Base-by-base conservation (phyloP, 2,888 invertebrate genomes). In the Ichneumoninae sp. region DNA sequence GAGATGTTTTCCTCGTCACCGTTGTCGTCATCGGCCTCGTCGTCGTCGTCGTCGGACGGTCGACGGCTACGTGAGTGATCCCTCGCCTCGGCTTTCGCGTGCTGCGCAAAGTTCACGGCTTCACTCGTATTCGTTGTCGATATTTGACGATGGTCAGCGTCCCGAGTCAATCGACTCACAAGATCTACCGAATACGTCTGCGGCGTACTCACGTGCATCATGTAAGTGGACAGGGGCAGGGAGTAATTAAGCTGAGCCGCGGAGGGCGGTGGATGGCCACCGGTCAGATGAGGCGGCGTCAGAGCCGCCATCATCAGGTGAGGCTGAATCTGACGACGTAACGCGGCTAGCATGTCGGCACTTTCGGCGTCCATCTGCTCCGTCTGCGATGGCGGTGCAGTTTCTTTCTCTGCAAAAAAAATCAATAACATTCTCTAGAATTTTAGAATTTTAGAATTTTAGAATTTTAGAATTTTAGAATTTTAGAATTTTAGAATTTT, bases 281-380 rank as follows among this genome's bases (percentile, higher is more conserved):
- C 54, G 83, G 93, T 91, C 85, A 94, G 87, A 87, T 92, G 93
- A 68, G 94, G 94, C 19, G 87, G 87, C 74, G 95, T 95, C 89
- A 95, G 94, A 80, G 96, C 94, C 8, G 96, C 96, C 94, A 96
- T 95, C 92, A 96, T 95, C 81, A 96, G 93, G 91, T 96, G 96
- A 78, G 96, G 96, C 91, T 96, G 96, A 88, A 96, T 95, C 92
- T 96, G 96, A 26, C 96, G 94, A 13, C 97, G 94, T 87, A 96
- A 94, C 68, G 96, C 96, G 69, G 95, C 96, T 89, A 96, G 93
- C 95, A 96, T 96, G 66, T 96, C 96, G 88, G 96, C 96, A 87
- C 95, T 95, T 76, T 95, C 94, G 33, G 94, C 94, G 80, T 94
- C 94, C 89, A 92, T 91, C 80, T 91, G 91, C 70, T 93, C 93